A percentile compares a stretch with the other conserved stretches of the same genome.
Conservation (phyloP, 2,888 invertebrate species). For the Protophormia terraenovae region DNA sequence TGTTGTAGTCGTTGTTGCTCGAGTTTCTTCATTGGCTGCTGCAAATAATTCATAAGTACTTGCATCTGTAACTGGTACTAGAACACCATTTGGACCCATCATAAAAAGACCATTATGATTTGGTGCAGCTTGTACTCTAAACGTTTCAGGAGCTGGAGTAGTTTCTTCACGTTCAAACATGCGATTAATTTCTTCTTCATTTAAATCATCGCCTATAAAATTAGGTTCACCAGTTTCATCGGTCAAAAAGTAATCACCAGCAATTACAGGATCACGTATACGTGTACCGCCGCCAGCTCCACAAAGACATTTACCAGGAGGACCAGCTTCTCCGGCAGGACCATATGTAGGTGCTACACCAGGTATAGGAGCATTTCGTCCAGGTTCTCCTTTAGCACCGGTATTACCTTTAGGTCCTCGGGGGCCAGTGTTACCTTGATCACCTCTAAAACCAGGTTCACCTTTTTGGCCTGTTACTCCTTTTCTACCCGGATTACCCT, state of each 20-base stretch:
- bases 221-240: constrained; percentile 3
- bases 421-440: neutral
- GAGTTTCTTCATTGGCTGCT: neutral
- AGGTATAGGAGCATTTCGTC: neutral
- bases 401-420: neutral
- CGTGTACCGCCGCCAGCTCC: no score
- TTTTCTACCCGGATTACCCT: neutral
- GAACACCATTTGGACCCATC: constrained; percentile 7
- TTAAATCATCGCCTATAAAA: constrained; percentile 8
- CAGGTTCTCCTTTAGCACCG: neutral
- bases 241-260: constrained; percentile 32
- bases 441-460: neutral
- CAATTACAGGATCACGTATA: neutral
- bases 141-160: neutral
- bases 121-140: neutral
- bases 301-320: neutral
- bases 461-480: constrained; percentile 14
- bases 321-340: neutral
- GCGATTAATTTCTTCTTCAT: neutral
- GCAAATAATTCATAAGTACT: constrained; percentile 22
- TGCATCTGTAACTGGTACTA: constrained; percentile 10
- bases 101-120: neutral
- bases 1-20: neutral
- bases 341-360: neutral
- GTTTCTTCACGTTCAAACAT: neutral